Evolutionary conservation across 2,888 invertebrate species (phyloP), one percentile per base, ranked within the genome.

Genomic region (Trichopoda pennipes): DNA sequence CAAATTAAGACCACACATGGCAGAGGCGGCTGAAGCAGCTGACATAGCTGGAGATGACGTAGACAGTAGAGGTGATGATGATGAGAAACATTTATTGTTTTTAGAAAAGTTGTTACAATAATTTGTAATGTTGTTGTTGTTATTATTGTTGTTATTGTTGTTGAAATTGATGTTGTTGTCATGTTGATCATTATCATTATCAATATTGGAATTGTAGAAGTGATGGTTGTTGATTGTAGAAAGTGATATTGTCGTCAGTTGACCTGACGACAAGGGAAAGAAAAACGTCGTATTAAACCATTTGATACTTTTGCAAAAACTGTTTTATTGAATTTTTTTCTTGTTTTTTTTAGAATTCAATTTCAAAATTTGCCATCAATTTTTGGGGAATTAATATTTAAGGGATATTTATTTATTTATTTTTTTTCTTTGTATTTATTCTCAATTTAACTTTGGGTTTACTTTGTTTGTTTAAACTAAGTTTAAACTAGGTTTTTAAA

Each of bases 271-370:
- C 91, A 91, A 91, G 87, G 89, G 90, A 90, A 89, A 91, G 90
- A 91, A 87, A 91, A 91, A 91, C 91, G 91, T 90, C 90, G 91
- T 88, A 90, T 91, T 91, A 91, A 91, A 91, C 91, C 91, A 91
- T 80, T 77, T 80, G 44, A 69, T 44, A 70, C 76, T 78, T 73
- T 68, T 80, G 74, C 75, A 69, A 75, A 66, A 69, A 74, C 68
- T 83, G 72, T 58, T 83, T 85, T 81, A 63, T 85, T 32, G 73
- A 76, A 80, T 84, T 44, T 44, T 68, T 72, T 64, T 84, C 69
- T 63, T 85, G 80, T 84, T 64, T 84, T 75, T 63, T 85, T 81
- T 84, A 74, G 83, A 82, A 83, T 81, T 83, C 79, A 58, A 80
- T 86, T 85, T 82, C 66, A 75, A 74, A 79, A 83, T 84, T 83